Percentiles rank a stretch among this genome's conserved stretches.
Evolutionary conservation across 1,140 invertebrate species (phyloP).

Genomic region (Camponotus floridanus): DNA sequence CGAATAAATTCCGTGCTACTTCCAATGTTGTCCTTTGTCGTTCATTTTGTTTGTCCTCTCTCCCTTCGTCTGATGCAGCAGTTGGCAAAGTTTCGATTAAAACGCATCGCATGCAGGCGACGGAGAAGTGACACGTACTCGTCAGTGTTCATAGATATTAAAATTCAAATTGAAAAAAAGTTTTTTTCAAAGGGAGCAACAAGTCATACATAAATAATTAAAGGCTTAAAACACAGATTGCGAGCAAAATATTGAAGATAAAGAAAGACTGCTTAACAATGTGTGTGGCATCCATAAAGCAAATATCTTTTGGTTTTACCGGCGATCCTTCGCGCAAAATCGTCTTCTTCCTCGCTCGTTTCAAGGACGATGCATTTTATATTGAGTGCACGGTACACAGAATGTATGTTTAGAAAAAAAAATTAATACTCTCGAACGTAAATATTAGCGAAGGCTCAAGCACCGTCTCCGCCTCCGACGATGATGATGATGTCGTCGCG

Average conservation of each 20-base stretch:
- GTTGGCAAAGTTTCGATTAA: conserved; percentile 48
- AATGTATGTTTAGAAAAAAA: neutral
- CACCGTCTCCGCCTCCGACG: conserved; percentile 26
- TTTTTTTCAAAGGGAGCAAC: neutral
- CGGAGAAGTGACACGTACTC: neutral
- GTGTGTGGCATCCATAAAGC: neutral
- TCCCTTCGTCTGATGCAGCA: conserved; percentile 52
- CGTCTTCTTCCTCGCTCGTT: neutral
- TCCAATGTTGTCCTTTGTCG: conserved; percentile 40
- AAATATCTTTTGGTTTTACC: neutral
- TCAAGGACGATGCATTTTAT: conserved; percentile 19
- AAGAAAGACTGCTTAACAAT: neutral
- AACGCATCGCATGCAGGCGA: neutral
- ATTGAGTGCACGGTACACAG: neutral
- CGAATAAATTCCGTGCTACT: conserved; percentile 52
- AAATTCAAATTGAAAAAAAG: too few relatives aligned
- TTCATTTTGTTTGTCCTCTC: conserved; percentile 48
- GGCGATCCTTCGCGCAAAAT: neutral
- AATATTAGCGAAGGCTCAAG: conserved; percentile 32
- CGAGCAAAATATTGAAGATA: neutral
- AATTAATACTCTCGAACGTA: conserved; percentile 45
- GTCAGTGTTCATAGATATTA: too few relatives aligned
- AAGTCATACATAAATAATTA: conserved; percentile 28
- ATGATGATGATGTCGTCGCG: neutral
- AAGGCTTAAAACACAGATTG: neutral